Evolutionary conservation across 1,140 invertebrate genomes (phyloP).

Genomic region (Matsumurasca onukii): DNA sequence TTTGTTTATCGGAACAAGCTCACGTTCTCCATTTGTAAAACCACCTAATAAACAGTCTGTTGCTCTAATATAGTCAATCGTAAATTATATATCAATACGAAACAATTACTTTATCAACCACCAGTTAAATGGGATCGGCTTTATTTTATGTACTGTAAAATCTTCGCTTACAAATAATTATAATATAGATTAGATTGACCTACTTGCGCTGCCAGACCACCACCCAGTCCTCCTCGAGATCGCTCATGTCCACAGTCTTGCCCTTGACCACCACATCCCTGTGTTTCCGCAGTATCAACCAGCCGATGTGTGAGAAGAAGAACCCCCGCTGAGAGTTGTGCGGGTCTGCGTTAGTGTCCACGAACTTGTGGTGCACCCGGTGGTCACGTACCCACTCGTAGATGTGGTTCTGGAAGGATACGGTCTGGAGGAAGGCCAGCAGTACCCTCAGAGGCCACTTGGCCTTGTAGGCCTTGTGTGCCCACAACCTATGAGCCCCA

Average conservation of each 20-base stretch:
- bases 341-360: slow-evolving; percentile 89
- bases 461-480: slow-evolving; percentile 86
- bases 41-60: too few species aligned
- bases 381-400: slow-evolving; percentile 83
- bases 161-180: too few species aligned
- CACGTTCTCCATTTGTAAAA: too few species aligned
- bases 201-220: slow-evolving; percentile 64
- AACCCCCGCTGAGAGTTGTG: slow-evolving; percentile 73
- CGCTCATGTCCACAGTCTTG: slow-evolving; percentile 74
- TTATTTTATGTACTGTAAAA: too few species aligned
- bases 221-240: slow-evolving; percentile 71
- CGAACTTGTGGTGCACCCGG: slow-evolving; percentile 89
- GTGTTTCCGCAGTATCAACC: slow-evolving; percentile 85
- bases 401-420: slow-evolving; percentile 75
- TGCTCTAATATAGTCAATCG: too few species aligned
- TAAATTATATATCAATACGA: too few species aligned
- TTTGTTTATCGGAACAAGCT: too few species aligned
- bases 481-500: slow-evolving; percentile 87
- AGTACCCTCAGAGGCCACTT: slow-evolving; percentile 73
- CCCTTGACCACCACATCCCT: slow-evolving; percentile 81
- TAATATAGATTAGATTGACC: too few species aligned
- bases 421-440: slow-evolving; percentile 71
- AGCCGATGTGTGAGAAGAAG: slow-evolving; percentile 93
- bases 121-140: too few species aligned
- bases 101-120: too few species aligned